A percentile compares a stretch with the other conserved stretches of the same genome.
phyloP scores from a whole-genome alignment of 2,888 invertebrate genomes.

The Epirrhoe alternata region DNA sequence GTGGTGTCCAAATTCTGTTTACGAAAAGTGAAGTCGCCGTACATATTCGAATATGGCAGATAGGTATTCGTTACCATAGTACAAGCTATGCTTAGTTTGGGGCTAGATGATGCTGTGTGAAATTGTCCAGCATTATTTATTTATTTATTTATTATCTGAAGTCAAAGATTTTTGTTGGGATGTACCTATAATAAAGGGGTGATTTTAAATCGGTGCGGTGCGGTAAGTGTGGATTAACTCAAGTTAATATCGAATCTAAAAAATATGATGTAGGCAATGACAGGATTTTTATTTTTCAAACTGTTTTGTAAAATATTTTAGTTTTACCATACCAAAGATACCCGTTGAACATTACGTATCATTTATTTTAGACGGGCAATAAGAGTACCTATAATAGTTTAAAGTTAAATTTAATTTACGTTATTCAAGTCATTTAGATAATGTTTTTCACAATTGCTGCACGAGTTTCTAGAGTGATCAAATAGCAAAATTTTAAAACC shows the following conservation, averaged over 20 bases:
- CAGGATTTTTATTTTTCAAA: conserved; percentile 19
- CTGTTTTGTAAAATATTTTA: conserved; percentile 28
- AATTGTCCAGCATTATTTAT: too few species aligned
- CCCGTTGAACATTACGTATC: conserved; percentile 27
- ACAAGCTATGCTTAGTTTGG: too few species aligned
- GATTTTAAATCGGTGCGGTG: conserved; percentile 1
- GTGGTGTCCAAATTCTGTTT: background rate
- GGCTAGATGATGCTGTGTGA: too few species aligned
- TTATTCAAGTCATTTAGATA: conserved; percentile 15
- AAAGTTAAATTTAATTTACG: conserved; percentile 6
- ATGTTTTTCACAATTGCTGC: background rate
- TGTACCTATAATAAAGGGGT: background rate
- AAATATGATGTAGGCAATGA: conserved; percentile 5
- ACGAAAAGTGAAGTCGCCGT: background rate
- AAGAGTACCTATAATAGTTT: conserved; percentile 22
- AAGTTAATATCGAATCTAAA: conserved; percentile 2
- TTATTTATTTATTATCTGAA: background rate
- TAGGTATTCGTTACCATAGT: too few species aligned
- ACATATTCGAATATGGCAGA: background rate
- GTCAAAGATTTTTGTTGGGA: background rate
- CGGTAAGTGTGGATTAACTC: conserved; percentile 19
- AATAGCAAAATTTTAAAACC: background rate
- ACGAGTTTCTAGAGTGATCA: background rate
- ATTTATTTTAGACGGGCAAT: conserved; percentile 34
- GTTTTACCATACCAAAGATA: conserved; percentile 41